Evolutionary conservation across 2,797 vertebrate genomes (phyloP).

Genomic region (Microchirus variegatus): DNA sequence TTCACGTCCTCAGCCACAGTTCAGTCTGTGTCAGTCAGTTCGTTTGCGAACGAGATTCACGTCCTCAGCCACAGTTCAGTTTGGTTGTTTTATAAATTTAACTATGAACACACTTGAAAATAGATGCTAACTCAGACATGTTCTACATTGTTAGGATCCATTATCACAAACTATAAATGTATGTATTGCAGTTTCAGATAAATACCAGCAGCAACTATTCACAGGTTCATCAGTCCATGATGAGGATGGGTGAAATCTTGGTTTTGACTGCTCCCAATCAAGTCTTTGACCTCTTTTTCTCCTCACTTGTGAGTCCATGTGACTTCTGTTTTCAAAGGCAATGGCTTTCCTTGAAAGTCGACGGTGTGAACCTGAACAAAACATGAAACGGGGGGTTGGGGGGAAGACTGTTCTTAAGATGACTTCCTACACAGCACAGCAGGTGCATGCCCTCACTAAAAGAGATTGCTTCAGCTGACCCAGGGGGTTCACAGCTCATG

Average conservation of each 20-base stretch:
- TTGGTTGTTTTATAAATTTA: too few species aligned
- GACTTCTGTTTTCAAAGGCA: conserved; percentile 6
- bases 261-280: neutral
- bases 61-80: too few species aligned
- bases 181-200: neutral
- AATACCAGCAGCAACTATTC: neutral
- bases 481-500: neutral
- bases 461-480: neutral
- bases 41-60: too few species aligned
- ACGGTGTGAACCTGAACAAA: neutral
- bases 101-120: too few species aligned
- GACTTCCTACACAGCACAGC: conserved; percentile 1
- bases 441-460: conserved; percentile 2
- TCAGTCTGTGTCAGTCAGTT: too few species aligned
- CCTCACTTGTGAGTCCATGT: conserved; percentile 10
- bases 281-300: conserved; percentile 11
- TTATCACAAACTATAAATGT: too few species aligned
- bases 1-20: too few species aligned
- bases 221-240: neutral
- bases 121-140: too few species aligned
- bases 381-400: too few species aligned
- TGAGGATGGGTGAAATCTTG: conserved; percentile 1
- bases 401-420: too few species aligned
- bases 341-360: conserved; percentile 6
- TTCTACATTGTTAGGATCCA: too few species aligned